Evolutionary conservation across 23 tunicate genomes (phyloP), one percentile per base, ranked within the genome.

Genomic region (Ascidia mentula): DNA sequence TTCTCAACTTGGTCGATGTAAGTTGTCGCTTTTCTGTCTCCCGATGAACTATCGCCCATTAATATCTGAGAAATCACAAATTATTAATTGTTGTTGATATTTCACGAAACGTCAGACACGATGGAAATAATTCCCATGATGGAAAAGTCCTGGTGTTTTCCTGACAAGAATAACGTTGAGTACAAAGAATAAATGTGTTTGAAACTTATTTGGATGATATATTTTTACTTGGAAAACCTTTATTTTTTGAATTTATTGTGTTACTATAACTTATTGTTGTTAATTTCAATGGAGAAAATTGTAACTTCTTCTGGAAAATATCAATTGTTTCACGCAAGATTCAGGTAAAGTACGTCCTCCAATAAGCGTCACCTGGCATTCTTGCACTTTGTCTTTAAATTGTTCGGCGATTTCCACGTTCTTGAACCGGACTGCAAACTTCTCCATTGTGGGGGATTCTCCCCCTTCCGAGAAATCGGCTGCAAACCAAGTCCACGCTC

Each of bases 401-500:
- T 79, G 75, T 20, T 86, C 59, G 30, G 96, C 99, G 15, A 74
- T 37, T 69, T 95, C 96, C 8, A 40, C 31, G 71, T 69, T 90
- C 79, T 95, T 95, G 80, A 95, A 95, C 38, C 85, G 74, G 45
- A 80, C 80, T 0, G 92, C 82, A 37, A 95, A 87, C 24, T 79
- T 86, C 40, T 95, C 92, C 39, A 90, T 65, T 17, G 38, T 60
- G 0, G 84, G 73, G 42, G 80, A 69, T 59, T 79, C 82, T 37
- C 74, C 85, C 26, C 72, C 86, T 34, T 93, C 98, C 34, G 98
- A 69, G 65, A 72, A 93, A 77, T 93, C 98, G 30, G 46, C 46
- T 22, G 98, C 98, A 79, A 74, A 9, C 95, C 99, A 95, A 40
- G 81, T 79, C 96, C 96, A 90, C 42, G 89, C 87, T 40, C 60